Conservation (phyloP, 2,797 vertebrate species). For the Mareca strepera region DNA sequence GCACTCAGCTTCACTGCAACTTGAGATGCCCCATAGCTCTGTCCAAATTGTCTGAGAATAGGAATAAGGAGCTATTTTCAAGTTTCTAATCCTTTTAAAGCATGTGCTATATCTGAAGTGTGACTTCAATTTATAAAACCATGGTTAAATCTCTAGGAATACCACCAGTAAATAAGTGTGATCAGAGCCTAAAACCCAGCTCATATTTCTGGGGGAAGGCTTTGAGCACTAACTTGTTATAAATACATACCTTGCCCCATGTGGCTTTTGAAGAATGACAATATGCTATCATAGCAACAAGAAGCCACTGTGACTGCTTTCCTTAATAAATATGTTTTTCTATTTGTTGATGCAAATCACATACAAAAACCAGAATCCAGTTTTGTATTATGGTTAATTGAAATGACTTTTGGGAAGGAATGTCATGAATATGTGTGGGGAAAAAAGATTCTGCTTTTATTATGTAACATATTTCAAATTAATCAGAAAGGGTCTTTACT, state of each 20-base stretch:
- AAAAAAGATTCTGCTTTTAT: background rate
- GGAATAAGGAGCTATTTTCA: background rate
- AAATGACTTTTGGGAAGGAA: background rate
- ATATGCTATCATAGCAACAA: background rate
- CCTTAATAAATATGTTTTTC: background rate
- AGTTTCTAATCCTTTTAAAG: background rate
- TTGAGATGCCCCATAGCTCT: no score
- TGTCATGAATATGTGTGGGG: background rate
- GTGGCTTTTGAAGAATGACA: constrained; percentile 9
- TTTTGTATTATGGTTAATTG: background rate
- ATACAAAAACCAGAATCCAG: background rate
- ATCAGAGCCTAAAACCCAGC: background rate
- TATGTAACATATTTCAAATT: background rate
- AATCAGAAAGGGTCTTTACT: background rate
- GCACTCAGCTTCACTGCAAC: background rate
- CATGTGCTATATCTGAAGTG: background rate
- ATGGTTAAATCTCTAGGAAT: constrained; percentile 35
- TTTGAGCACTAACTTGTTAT: background rate
- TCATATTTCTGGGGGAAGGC: background rate
- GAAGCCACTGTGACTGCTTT: background rate
- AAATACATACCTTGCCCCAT: background rate
- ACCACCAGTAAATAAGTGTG: constrained; percentile 17
- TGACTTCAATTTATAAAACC: background rate
- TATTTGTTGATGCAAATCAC: background rate
- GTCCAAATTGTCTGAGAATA: background rate